Evolutionary conservation across 2,113 vertebrate species (phyloP).

Genomic region (Polypterus senegalus): DNA sequence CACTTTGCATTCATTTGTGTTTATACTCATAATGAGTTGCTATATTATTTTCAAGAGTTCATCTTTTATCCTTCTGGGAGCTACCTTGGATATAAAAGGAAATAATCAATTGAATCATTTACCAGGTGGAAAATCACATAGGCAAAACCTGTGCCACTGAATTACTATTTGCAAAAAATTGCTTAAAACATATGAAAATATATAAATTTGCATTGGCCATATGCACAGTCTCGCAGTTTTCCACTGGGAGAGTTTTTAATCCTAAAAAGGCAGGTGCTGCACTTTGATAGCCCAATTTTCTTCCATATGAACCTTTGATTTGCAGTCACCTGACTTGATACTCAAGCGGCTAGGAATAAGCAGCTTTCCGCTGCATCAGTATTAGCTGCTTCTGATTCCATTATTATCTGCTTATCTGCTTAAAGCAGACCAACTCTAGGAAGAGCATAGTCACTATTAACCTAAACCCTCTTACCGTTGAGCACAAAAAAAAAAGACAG

Average conservation of each 20-base stretch:
- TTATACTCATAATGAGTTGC: no score
- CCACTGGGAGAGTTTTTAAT: background rate
- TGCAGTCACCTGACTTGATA: conserved; percentile 15
- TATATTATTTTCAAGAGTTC: background rate
- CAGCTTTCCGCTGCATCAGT: conserved; percentile 16
- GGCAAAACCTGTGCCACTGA: no score
- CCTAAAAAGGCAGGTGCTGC: background rate
- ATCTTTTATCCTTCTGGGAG: background rate
- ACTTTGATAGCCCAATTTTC: background rate
- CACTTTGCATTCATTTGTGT: no score
- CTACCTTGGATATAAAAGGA: background rate
- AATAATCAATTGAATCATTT: background rate
- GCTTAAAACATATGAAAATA: no score
- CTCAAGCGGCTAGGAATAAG: conserved; percentile 22
- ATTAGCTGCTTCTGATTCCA: conserved; percentile 16
- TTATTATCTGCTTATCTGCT: conserved; percentile 23
- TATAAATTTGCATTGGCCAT: no score
- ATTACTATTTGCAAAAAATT: background rate
- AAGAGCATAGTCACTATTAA: conserved; percentile 9
- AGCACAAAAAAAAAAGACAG: background rate
- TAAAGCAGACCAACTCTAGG: conserved; percentile 14
- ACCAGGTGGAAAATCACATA: background rate
- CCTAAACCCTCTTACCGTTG: conserved; percentile 1
- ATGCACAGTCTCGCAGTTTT: background rate
- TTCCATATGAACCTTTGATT: conserved; percentile 11